Base-by-base conservation (phyloP, 2,113 vertebrate species). In the Corythaixoides concolor region DNA sequence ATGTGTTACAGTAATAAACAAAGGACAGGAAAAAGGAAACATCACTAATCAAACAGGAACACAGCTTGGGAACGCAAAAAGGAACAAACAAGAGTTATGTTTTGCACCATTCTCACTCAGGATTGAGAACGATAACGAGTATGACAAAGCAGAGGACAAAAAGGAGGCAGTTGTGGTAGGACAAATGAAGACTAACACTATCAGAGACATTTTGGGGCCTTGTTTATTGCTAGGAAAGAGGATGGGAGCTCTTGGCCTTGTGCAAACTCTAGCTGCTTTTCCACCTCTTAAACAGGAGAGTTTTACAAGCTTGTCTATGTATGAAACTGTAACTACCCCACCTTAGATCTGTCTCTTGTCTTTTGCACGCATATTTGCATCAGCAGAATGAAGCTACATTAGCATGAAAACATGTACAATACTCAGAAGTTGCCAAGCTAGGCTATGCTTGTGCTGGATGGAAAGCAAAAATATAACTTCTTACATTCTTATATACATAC, bases 1-100 rank as follows among this genome's bases (percentile, higher is more conserved):
- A 85, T 13, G 77, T 94, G 77, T 74, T 94, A 67, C 7, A 77
- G 89, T 27, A 96, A 97, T 94, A 97, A 97, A 93, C 89, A 96
- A 95, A 96, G 50, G 75, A 73, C 97, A 95, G 95, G 97, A 96
- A 97, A 96, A 96, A 96, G 95, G 97, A 97, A 97, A 89, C 89
- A 2, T 49, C 56, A 94, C 73, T 87, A 93, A 95, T 91, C 94
- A 95, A 95, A 97, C 95, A 96, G 95, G 94, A 97, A 97, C 91
- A 89, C 1, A 4, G 59, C 63, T 81, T 92, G 74, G 33, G 85
- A 96, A 94, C 11, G 4, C 3, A 39, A 75, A 96, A 78, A 91
- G 88, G 95, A 96, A 93, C 84, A 97, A 96, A 97, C 93, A 96
- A 88, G 17, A 49, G n/a, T 89, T 76, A 88, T 4, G 4, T 64